These are phyloP conservation scores for Ctenopoma multispine DNA, from an alignment of 2,797 vertebrate genomes.

Conservation along the genomic window DNA sequence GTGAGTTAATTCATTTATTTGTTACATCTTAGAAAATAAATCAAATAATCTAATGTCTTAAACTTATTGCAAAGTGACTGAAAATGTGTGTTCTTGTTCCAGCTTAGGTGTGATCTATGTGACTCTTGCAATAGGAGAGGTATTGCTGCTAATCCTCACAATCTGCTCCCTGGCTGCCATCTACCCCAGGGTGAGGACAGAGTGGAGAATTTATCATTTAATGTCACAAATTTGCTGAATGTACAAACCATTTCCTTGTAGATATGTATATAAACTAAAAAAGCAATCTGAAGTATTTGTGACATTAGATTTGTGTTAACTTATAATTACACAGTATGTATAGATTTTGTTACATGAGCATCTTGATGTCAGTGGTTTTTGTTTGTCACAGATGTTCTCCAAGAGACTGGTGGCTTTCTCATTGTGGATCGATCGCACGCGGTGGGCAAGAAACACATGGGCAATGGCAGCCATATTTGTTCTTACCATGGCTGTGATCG, in stretches of 20 bases:
- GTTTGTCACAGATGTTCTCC: slow-evolving; percentile 87
- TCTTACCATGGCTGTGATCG: slow-evolving; percentile 91
- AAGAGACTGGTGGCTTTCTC: slow-evolving; percentile 94
- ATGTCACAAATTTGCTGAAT: neutral
- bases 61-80: neutral
- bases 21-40: neutral
- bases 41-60: too few relatives aligned
- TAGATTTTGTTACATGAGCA: neutral
- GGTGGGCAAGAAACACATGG: slow-evolving; percentile 97
- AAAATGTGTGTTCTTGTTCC: slow-evolving; percentile 41
- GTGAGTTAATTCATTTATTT: slow-evolving; percentile 73
- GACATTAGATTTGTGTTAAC: too few relatives aligned
- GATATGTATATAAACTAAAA: neutral
- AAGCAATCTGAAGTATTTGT: too few relatives aligned
- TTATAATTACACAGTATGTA: too few relatives aligned
- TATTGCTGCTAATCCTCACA: slow-evolving; percentile 90
- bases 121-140: slow-evolving; percentile 90
- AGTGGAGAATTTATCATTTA: neutral
- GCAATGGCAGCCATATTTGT: slow-evolving; percentile 95
- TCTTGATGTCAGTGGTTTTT: slow-evolving; percentile 13
- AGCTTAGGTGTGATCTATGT: slow-evolving; percentile 93
- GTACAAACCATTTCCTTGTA: neutral
- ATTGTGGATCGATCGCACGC: slow-evolving; percentile 94
- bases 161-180: slow-evolving; percentile 92
- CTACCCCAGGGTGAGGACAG: slow-evolving; percentile 87